Evolutionary conservation across 2,888 invertebrate species (phyloP).

Genomic region (Hyposoter didymator): DNA sequence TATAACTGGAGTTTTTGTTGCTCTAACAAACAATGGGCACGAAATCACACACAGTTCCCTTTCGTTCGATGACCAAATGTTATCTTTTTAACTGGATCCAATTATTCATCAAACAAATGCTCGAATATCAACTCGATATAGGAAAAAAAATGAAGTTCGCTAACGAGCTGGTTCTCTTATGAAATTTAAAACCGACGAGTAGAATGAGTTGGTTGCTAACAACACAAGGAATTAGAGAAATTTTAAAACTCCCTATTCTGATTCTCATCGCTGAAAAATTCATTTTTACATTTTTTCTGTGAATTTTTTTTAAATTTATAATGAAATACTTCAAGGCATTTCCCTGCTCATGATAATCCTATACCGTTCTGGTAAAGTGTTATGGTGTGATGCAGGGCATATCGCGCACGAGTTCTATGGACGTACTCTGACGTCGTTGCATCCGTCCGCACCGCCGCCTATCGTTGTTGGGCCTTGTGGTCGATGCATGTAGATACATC

Average conservation of each 20-base stretch:
- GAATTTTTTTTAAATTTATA: no score
- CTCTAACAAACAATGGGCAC: no score
- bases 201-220: neutral
- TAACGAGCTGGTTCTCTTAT: neutral
- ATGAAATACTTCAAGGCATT: neutral
- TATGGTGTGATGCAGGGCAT: constrained; percentile 14
- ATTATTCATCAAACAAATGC: neutral
- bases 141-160: no score
- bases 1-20: no score
- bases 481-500: constrained; percentile 66
- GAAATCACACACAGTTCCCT: no score
- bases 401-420: constrained; percentile 12
- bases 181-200: neutral
- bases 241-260: neutral
- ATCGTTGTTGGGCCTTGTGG: constrained; percentile 59
- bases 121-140: no score
- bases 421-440: constrained; percentile 54
- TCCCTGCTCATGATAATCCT: constrained; percentile 22
- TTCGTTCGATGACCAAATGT: neutral
- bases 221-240: neutral
- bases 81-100: neutral
- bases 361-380: constrained; percentile 56
- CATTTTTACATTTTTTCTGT: neutral
- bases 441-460: constrained; percentile 40
- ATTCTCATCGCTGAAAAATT: neutral